phyloP scores from a whole-genome alignment of 2,113 vertebrate species.

The Peromyscus polionotus region DNA sequence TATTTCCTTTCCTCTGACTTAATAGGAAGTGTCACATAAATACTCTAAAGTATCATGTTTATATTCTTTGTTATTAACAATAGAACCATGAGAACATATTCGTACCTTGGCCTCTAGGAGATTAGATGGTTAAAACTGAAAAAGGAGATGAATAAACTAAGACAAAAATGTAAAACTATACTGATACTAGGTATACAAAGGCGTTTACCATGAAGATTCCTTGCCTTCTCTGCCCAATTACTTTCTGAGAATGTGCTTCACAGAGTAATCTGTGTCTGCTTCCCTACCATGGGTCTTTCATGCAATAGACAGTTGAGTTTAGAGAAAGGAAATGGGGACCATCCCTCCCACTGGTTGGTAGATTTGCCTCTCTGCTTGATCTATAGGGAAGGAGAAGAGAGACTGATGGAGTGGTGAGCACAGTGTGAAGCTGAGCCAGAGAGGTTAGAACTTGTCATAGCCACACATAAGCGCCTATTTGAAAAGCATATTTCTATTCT shows the following conservation, averaged over 20 bases:
- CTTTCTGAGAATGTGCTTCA: neutral
- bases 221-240: rapidly evolving
- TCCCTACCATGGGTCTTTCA: neutral
- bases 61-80: neutral
- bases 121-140: neutral
- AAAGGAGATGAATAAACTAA: neutral
- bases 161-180: neutral
- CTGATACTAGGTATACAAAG: neutral
- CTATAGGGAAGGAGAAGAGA: neutral
- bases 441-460: neutral
- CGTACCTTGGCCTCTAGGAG: neutral
- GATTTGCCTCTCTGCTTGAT: neutral
- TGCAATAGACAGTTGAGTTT: neutral
- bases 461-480: neutral
- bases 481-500: neutral
- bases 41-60: neutral
- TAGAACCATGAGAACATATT: neutral
- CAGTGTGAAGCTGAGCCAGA: neutral
- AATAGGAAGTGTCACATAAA: neutral
- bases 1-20: neutral
- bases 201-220: neutral
- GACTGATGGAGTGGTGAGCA: neutral
- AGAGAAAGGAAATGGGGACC: neutral
- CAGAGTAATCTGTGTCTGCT: neutral
- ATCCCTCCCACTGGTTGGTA: neutral